Evolutionary conservation across 2,888 invertebrate species (phyloP), one percentile per base, ranked within the genome.

Genomic region (Drosophila glabriapex): DNA sequence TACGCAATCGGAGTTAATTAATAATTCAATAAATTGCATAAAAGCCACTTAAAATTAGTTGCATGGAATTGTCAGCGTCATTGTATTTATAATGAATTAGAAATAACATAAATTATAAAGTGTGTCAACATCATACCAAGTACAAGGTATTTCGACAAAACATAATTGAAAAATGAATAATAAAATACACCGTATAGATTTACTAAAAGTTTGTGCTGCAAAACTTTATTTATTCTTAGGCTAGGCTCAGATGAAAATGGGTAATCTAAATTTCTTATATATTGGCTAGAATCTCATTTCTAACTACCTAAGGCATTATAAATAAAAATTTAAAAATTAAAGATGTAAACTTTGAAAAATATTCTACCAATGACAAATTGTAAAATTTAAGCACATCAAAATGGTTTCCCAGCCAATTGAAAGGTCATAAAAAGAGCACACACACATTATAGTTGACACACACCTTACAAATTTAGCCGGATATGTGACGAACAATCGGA

Each of bases 1-100:
- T 70, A 74, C 68, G 68, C 83, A 82, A 89, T 88, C 89, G 75
- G 72, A 85, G 83, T 87, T 85, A 89, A 87, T 87, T 89, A 87
- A 85, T 89, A 88, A 89, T 89, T 85, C 85, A 88, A 89, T 87
- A 85, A 87, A 87, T 73, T 67, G 58, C 63, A 67, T 72, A 62
- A 69, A 69, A 73, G 75, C 80, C 87, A 82, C 85, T 86, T 78
- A 67, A 85, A 85, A 80, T 76, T 83, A 76, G 77, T 81, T 72
- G 66, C 52, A 81, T 79, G 79, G 76, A 83, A 81, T 85, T 89
- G 79, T 85, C 77, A 52, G 14, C 29, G 61, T 58, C 70, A 76
- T 56, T 69, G 43, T 54, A 19, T 28, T n/a, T 16, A 35, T 53
- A 60, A 50, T 43, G 61, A 56, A 55, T 43, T 37, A 43, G 50